Evolutionary conservation across 2,113 vertebrate genomes (phyloP), one percentile per base, ranked within the genome.

Genomic region (Sebastes schlegelii): DNA sequence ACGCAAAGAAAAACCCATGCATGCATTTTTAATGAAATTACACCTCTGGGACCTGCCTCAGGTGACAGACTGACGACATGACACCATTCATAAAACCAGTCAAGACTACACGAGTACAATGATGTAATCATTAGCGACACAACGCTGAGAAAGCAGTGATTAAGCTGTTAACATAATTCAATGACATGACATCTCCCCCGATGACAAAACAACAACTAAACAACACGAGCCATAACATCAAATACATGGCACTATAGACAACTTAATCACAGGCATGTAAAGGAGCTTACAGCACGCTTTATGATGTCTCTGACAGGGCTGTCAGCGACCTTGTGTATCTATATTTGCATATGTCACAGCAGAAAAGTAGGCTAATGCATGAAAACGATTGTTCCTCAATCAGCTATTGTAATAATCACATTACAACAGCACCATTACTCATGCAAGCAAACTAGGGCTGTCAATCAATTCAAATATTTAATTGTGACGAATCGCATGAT

Each of bases 101-200:
- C 2, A 65, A 5, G 43, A 7, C 60, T 9, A 9, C 55, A 8
- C 0, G 55, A 40, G 40, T 6, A 23, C 19, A 34, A 48, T 43
- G 63, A 75, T 63, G 74, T 54, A 74, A 78, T 13, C 43, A 10
- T 16, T 42, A 63, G 66, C 61, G 63, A 66, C 61, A 49, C 5
- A 8, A 14, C n/a, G 49, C 68, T 45, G 45, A 43, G 52, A 83
- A 86, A 88, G 55, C 62, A 72, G 80, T 68, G 34, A 85, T 86
- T 85, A 78, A 52, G 77, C 9, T 70, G 60, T 71, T 71, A 74
- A 54, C 46, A 74, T 55, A 42, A 77, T 62, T 58, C 55, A 65
- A 12, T 54, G 42, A 55, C 79, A 16, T 66, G 66, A 82, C 82
- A 77, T 65, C 34, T 80, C 45, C 54, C 14, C 45, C 23, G 40